Evolutionary conservation across 2,888 invertebrate species (phyloP).

Genomic region (Lasius fuliginosus): DNA sequence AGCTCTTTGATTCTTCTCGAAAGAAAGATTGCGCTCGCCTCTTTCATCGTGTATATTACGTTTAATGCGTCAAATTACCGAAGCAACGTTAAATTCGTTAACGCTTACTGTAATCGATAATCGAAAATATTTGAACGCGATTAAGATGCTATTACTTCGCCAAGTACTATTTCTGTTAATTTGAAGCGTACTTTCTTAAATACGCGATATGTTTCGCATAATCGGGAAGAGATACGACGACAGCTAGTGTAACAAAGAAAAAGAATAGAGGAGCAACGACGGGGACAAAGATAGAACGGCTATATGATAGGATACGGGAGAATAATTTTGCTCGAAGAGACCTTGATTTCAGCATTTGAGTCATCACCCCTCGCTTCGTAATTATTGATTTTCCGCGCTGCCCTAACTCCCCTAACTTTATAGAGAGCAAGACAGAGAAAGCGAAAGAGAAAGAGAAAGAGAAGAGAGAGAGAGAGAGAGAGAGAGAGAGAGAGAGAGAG

Average conservation of each 20-base stretch:
- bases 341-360: constrained; percentile 86
- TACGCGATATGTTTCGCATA: background rate
- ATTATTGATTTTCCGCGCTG: constrained; percentile 86
- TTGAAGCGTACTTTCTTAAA: background rate
- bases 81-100: background rate
- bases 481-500: constrained; percentile 49
- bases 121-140: background rate
- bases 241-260: background rate
- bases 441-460: constrained; percentile 57
- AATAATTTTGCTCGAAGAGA: constrained; percentile 81
- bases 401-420: constrained; percentile 85
- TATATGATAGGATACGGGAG: constrained; percentile 74
- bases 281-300: constrained; percentile 57
- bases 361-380: constrained; percentile 86
- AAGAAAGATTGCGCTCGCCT: background rate
- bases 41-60: background rate
- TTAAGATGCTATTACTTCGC: background rate
- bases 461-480: constrained; percentile 57
- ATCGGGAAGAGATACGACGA: background rate
- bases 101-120: background rate
- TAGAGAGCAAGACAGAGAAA: constrained; percentile 77
- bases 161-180: background rate
- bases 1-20: constrained; percentile 45
- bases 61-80: background rate
- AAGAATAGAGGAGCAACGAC: background rate